Conservation (phyloP, 2,797 vertebrate species). For the Botia almorhae region DNA sequence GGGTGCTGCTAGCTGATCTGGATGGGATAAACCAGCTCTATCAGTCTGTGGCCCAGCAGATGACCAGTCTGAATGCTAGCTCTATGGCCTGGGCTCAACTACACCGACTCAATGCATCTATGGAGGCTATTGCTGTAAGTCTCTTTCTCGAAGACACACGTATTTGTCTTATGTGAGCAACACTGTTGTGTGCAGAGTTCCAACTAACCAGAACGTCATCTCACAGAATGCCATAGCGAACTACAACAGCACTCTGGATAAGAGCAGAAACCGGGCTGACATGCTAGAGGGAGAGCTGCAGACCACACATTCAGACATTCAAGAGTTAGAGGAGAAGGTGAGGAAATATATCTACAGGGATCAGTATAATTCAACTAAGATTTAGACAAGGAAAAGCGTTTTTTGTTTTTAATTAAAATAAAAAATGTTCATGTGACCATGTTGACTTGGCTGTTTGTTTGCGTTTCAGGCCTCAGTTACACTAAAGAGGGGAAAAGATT, state of each 20-base stretch:
- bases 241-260: constrained; percentile 74
- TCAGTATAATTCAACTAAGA: not conserved
- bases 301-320: constrained; percentile 77
- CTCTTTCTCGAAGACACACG: not conserved
- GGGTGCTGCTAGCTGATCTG: constrained; percentile 88
- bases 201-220: not conserved
- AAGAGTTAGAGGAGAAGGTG: constrained; percentile 81
- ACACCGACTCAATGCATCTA: constrained; percentile 75
- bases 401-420: too few species aligned
- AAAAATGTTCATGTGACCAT: not conserved
- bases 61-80: constrained; percentile 84
- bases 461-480: constrained; percentile 74
- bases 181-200: not conserved
- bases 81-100: constrained; percentile 86
- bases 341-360: not conserved
- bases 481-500: constrained; percentile 53
- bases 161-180: not conserved
- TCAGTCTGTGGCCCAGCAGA: constrained; percentile 71
- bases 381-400: too few species aligned
- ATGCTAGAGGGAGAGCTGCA: constrained; percentile 80
- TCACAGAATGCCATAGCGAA: constrained; percentile 76
- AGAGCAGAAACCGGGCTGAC: constrained; percentile 71
- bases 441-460: not conserved
- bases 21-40: constrained; percentile 75
- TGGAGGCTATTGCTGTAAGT: constrained; percentile 75